These are phyloP conservation scores for Buceros bicornis DNA, from an alignment of 2,797 vertebrate genomes.

Conservation along the genomic window DNA sequence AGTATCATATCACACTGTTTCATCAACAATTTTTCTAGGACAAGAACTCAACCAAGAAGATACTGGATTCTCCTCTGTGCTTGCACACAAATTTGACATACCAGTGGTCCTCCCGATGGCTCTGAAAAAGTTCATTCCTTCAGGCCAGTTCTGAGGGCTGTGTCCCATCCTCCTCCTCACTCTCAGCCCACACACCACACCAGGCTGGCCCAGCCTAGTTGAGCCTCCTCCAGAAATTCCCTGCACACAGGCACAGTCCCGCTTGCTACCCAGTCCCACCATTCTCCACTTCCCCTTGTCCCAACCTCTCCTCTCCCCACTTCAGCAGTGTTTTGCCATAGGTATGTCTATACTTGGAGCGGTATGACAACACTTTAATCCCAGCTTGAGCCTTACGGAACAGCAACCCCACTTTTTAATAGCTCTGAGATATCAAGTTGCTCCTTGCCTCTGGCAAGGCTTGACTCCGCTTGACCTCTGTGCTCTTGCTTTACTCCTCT, in stretches of 20 bases:
- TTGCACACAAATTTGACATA: neutral
- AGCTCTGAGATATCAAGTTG: neutral
- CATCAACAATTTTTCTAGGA: neutral
- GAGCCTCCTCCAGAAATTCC: no score
- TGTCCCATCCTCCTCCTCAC: no score
- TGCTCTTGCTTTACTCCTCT: neutral
- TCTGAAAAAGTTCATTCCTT: neutral
- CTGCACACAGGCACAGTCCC: no score
- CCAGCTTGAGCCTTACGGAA: neutral
- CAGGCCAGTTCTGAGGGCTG: no score
- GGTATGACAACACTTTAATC: accelerated
- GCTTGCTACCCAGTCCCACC: no score
- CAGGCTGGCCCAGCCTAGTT: neutral
- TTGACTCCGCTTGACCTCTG: neutral
- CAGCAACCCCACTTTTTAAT: neutral
- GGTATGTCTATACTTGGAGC: neutral
- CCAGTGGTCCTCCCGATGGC: neutral
- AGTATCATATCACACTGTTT: neutral
- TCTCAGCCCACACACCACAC: no score
- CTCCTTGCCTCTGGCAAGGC: neutral
- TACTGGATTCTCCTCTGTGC: accelerated
- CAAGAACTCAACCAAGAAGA: neutral
- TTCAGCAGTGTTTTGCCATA: neutral
- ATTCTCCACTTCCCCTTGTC: neutral
- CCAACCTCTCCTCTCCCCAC: neutral